Conservation (phyloP, 2,113 vertebrate species). For the Engraulis encrasicolus region DNA sequence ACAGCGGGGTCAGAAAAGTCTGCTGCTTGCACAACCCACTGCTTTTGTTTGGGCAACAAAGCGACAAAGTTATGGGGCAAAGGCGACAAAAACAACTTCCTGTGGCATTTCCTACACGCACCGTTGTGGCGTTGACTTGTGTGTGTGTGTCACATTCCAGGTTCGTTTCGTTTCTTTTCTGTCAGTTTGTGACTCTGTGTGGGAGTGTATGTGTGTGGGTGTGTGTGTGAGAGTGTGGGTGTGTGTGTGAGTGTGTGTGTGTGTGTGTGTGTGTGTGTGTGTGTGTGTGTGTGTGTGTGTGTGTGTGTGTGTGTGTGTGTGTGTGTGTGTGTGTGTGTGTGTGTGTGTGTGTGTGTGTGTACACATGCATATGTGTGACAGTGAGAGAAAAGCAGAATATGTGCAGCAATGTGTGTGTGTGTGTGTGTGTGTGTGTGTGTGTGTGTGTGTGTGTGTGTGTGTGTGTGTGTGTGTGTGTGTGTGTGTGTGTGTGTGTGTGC, state of each 20-base stretch:
- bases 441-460: conserved; percentile 20
- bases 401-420: too few relatives aligned
- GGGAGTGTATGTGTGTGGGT: too few relatives aligned
- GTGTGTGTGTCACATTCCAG: not conserved
- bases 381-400: too few relatives aligned
- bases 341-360: too few relatives aligned
- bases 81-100: conserved; percentile 46
- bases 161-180: too few relatives aligned
- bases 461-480: conserved; percentile 21
- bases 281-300: not conserved
- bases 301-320: too few relatives aligned
- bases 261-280: not conserved
- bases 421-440: not conserved
- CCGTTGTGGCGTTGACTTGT: not conserved
- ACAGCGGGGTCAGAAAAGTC: conserved; percentile 32
- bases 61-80: conserved; percentile 38
- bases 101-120: conserved; percentile 22
- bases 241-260: too few relatives aligned
- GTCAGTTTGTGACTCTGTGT: too few relatives aligned
- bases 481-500: not conserved
- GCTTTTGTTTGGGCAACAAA: not conserved
- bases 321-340: too few relatives aligned
- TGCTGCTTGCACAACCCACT: not conserved
- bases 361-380: too few relatives aligned
- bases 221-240: too few relatives aligned